Base-by-base conservation (phyloP, 2,797 vertebrate species). In the Sternotherus odoratus region DNA sequence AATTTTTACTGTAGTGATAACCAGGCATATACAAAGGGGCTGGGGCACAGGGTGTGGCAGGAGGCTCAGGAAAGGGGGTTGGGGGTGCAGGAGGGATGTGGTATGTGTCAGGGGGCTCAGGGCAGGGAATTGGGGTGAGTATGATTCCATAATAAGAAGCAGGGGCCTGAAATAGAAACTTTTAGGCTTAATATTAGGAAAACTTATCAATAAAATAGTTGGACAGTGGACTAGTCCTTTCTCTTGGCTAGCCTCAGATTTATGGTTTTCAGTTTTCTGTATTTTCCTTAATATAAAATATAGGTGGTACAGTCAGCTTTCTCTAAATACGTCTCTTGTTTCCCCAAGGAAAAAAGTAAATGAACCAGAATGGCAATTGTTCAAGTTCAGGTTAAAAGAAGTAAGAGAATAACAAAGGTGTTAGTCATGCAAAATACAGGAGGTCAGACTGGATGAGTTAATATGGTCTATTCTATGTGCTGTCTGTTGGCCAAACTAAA, bases 141-240 rank as follows among this genome's bases (percentile, higher is more conserved):
- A 72, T 88, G 8, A 56, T 56, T 56, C 26, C 54, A 28, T 56
- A 56, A 56, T 56, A 56, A 28, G 54, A 26, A 56, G 9, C 5
- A 28, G 28, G 28, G 54, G 26, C 26, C 10, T 56, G 50, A 56
- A 56, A 56, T 9, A 28, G 54, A 26, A 56, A 26, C 54, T 56
- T 56, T 56, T 56, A 56, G 54, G 26, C 54, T 23, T 15, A 74
- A 26, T 60, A 28, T 4, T 0, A 8, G 24, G 4, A 89, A 89
- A 51, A 74, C 1, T 53, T 90, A 43, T 63, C 63, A 11, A 56
- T 21, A 79, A 46, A 79, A 26, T 16, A 83, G 2, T 9, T 82
- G 24, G 5, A 6, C 3, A 49, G 13, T 17, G 54, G 26, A 28
- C 24, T 54, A 93, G 94, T 93, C 94, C 77, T 91, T 97, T 93